Base-by-base conservation (phyloP, 2,888 invertebrate genomes). In the Lithophane ornitopus region DNA sequence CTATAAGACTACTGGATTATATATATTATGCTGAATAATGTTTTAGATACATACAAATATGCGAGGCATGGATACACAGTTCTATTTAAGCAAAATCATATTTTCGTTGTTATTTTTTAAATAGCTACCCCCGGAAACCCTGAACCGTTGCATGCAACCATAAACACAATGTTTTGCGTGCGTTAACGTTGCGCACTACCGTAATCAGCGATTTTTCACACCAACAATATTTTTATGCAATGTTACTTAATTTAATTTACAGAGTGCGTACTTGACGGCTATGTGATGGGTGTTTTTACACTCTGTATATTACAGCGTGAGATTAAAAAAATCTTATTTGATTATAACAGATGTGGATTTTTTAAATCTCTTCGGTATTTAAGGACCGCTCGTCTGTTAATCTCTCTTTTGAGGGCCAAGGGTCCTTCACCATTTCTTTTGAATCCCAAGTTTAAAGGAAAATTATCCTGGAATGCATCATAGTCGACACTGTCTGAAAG, bases 401-500 rank as follows among this genome's bases (percentile, higher is more conserved):
- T 28, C 14, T 66, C 2, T 26, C n/a, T 49, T n/a, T 16, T 28
- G 19, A 34, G 34, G 34, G 6, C 34, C 34, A 34, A 34, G 34
- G 34, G 34, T 4, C 3, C 6, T 34, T 6, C 34, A 4, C 34
- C 34, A 34, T 34, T 34, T 34, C 4, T 34, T 34, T 49, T 39
- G 16, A 74, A 58, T 16, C 16, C 16, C 4, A 34, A 26, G 14
- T 34, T 46, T 19, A n/a, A 46, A 46, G 4, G n/a, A 34, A 68
- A 70, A 70, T 39, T 52, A 8, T 19, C 8, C 9, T 12, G 16
- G 16, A 52, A 14, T 54, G 22, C 26, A 46, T 19, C 46, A 46
- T 58, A 28, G 54, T 22, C 7, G 62, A 75, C 76, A 56, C 39
- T 66, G 14, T 58, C 28, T 62, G 73, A 56, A 56, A 34, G n/a